Percentiles rank a stretch among this genome's conserved stretches.
Conservation (phyloP, 2,797 vertebrate species). For the Lacerta agilis region DNA sequence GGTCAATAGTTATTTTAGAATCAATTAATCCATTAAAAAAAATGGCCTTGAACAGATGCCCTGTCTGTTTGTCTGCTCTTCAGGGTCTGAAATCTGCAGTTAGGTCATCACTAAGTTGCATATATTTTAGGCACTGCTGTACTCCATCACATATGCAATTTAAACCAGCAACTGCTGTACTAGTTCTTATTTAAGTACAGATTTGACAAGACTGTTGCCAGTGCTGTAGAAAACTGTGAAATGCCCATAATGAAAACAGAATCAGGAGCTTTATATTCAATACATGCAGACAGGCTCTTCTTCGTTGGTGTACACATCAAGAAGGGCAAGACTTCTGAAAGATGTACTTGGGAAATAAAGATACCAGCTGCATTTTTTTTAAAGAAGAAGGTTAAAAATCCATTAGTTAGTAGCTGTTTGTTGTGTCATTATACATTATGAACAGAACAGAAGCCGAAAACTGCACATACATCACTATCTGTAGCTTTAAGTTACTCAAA, state of each 20-base stretch:
- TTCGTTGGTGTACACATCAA: too few species aligned
- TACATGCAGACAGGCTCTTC: not conserved
- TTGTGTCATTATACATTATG: too few species aligned
- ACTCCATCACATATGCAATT: not conserved
- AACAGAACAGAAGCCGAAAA: too few species aligned
- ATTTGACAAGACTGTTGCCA: not conserved
- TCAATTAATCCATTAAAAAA: not conserved
- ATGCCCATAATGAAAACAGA: not conserved
- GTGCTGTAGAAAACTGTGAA: not conserved
- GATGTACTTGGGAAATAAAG: not conserved
- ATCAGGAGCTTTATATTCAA: not conserved
- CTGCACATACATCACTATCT: too few species aligned
- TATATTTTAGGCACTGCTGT: not conserved
- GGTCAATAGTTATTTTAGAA: not conserved
- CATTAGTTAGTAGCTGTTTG: not conserved
- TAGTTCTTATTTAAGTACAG: too few species aligned
- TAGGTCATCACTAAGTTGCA: not conserved
- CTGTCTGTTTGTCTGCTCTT: not conserved
- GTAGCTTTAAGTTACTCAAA: too few species aligned
- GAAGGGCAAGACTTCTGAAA: not conserved
- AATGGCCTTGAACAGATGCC: not conserved
- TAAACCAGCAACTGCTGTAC: not conserved
- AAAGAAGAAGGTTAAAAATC: not conserved
- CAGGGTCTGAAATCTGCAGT: not conserved
- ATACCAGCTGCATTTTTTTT: not conserved